These are phyloP conservation scores for Cephus pulcher DNA, from an alignment of 2,888 invertebrate genomes.

Conservation along the genomic window DNA sequence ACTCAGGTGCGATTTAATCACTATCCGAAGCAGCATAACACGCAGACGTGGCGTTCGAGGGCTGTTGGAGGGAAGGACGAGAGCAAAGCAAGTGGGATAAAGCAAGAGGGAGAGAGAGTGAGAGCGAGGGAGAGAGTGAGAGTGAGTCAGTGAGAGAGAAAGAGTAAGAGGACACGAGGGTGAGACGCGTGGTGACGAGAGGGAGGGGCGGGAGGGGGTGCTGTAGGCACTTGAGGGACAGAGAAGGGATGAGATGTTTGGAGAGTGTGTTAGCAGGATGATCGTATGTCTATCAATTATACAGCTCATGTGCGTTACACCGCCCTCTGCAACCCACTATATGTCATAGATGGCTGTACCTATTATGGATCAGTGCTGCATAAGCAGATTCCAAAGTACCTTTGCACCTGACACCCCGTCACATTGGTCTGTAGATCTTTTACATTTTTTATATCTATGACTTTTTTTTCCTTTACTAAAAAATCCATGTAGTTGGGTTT, in stretches of 20 bases:
- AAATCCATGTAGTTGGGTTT: no score
- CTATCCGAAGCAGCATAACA: neutral
- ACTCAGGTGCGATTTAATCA: neutral
- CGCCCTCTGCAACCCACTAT: constrained; percentile 22
- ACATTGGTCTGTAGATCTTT: no score
- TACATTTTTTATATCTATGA: no score
- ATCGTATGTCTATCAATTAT: constrained; percentile 42
- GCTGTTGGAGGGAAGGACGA: constrained; percentile 14
- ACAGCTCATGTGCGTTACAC: constrained; percentile 21
- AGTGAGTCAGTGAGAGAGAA: no score
- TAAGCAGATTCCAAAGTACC: no score
- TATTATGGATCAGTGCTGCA: no score
- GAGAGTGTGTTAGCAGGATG: constrained; percentile 24
- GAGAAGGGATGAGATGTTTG: constrained; percentile 29
- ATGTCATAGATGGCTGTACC: constrained; percentile 16
- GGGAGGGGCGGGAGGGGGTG: no score
- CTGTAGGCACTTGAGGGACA: neutral
- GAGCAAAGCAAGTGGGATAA: neutral
- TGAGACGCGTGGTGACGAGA: no score
- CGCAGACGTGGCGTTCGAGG: constrained; percentile 9
- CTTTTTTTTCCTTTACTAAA: no score
- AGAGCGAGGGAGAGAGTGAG: no score
- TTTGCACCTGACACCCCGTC: no score
- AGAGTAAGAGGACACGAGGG: no score
- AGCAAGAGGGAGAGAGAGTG: neutral